Evolutionary conservation across 2,797 vertebrate species (phyloP).

Genomic region (Allobates femoralis): DNA sequence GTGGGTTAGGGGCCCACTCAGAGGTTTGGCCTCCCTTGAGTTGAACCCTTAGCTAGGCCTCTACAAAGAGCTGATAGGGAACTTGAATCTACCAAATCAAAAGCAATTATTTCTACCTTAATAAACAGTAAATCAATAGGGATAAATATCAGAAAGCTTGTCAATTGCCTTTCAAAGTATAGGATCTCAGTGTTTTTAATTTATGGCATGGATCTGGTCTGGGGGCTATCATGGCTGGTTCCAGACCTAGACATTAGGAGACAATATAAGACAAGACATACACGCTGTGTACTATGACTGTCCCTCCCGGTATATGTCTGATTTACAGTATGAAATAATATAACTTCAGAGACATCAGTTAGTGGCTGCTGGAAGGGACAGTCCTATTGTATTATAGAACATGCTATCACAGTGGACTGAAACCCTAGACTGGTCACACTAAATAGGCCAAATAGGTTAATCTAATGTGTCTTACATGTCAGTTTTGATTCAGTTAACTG

Average conservation of each 20-base stretch:
- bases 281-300: not conserved
- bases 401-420: conserved; percentile 23
- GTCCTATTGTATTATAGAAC: conserved; percentile 20
- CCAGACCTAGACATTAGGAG: not conserved
- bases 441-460: conserved; percentile 28
- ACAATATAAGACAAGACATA: not conserved
- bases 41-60: too few relatives aligned
- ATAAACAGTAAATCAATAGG: too few relatives aligned
- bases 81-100: too few relatives aligned
- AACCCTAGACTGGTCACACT: conserved; percentile 2
- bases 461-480: conserved; percentile 36
- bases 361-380: conserved; percentile 8
- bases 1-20: too few relatives aligned
- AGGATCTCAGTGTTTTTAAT: too few relatives aligned
- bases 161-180: too few relatives aligned
- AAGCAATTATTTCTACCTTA: too few relatives aligned
- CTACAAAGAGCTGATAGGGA: too few relatives aligned
- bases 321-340: conserved; percentile 20
- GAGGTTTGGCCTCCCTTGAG: too few relatives aligned
- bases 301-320: not conserved
- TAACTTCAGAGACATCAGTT: not conserved
- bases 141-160: too few relatives aligned
- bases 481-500: conserved; percentile 28
- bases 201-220: too few relatives aligned
- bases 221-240: not conserved